phyloP scores from a whole-genome alignment of 2,113 vertebrate species.

The Puma concolor region DNA sequence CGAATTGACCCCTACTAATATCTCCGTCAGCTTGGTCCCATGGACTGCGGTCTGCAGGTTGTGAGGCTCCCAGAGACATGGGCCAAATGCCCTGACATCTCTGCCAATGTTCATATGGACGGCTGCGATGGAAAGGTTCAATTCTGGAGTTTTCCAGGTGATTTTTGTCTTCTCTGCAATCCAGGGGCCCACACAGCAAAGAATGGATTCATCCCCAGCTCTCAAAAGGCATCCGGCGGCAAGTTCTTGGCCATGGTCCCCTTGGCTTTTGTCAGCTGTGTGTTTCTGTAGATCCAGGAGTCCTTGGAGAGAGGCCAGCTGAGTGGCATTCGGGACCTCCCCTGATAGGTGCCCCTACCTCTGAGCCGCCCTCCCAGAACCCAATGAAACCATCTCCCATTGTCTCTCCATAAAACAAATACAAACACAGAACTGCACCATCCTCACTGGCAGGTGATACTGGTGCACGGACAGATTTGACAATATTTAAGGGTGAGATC shows the following conservation, averaged over 20 bases:
- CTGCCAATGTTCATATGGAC: neutral
- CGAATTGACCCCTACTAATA: neutral
- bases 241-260: neutral
- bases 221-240: neutral
- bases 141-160: neutral
- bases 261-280: neutral
- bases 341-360: neutral
- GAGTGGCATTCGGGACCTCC: neutral
- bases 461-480: neutral
- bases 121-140: neutral
- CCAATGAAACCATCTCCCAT: neutral
- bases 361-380: neutral
- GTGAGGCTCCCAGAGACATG: neutral
- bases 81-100: neutral
- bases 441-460: neutral
- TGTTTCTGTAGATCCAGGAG: neutral
- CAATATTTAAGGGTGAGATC: neutral
- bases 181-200: rapidly evolving
- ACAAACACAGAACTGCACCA: neutral
- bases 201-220: neutral
- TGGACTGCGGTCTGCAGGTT: neutral
- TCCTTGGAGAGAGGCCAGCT: neutral
- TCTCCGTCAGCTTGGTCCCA: neutral
- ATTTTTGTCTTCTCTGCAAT: neutral
- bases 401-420: neutral